Conservation (phyloP, 2,888 invertebrate genomes). For the Metellina segmentata region DNA sequence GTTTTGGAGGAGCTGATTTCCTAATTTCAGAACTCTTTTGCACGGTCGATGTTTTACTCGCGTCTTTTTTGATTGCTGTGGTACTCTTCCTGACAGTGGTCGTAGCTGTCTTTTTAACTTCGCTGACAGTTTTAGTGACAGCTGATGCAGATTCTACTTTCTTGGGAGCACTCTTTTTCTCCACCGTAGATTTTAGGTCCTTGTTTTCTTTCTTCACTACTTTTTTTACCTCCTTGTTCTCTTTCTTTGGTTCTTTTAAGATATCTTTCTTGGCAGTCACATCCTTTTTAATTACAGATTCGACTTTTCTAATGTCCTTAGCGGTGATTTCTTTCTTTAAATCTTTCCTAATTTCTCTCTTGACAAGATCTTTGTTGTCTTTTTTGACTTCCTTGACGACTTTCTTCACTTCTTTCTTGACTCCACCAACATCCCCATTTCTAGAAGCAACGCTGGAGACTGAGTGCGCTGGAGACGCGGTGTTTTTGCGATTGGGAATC, state of each 20-base stretch:
- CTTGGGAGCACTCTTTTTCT: constrained; percentile 51
- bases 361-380: constrained; percentile 35
- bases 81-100: constrained; percentile 48
- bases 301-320: constrained; percentile 46
- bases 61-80: constrained; percentile 56
- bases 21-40: constrained; percentile 50
- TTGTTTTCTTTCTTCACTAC: constrained; percentile 64
- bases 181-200: constrained; percentile 38
- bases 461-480: constrained; percentile 67
- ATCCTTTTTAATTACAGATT: constrained; percentile 17
- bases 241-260: constrained; percentile 49
- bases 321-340: constrained; percentile 18
- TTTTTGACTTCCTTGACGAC: constrained; percentile 55
- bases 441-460: constrained; percentile 65
- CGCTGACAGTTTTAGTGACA: constrained; percentile 39
- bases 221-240: constrained; percentile 55
- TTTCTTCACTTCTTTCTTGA: constrained; percentile 54
- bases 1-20: constrained; percentile 51
- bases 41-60: constrained; percentile 33
- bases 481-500: constrained; percentile 68
- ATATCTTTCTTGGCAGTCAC: constrained; percentile 48
- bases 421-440: constrained; percentile 57
- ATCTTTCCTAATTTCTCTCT: constrained; percentile 55
- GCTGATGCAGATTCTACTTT: constrained; percentile 40
- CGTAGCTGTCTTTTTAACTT: constrained; percentile 59